phyloP scores from a whole-genome alignment of 2,888 invertebrate species.

The Neoaliturus tenellus region DNA sequence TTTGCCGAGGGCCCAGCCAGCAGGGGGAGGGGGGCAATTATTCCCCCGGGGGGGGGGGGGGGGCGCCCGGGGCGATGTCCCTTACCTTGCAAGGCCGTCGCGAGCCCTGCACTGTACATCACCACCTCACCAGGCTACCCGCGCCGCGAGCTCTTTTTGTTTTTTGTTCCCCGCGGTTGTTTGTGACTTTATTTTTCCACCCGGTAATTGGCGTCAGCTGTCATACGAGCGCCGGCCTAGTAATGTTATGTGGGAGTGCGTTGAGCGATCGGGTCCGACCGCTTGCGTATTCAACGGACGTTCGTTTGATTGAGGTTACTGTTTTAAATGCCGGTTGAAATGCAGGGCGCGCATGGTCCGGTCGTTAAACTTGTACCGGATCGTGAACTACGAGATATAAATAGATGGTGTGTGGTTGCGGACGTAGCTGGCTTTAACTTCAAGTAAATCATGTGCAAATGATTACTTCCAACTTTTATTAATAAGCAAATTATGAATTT shows the following conservation, averaged over 20 bases:
- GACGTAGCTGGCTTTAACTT: no score
- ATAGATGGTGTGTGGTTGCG: no score
- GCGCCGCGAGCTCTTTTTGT: neutral
- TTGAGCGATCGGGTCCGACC: neutral
- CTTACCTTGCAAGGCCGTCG: neutral
- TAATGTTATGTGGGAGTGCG: neutral
- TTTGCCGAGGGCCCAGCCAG: neutral
- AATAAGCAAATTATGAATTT: no score
- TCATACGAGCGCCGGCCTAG: neutral
- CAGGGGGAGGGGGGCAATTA: conserved; percentile 23
- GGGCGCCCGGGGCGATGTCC: neutral
- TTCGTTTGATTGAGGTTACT: no score
- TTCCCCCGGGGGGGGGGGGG: neutral
- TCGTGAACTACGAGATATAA: no score
- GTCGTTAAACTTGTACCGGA: no score
- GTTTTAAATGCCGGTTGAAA: no score
- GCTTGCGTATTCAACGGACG: no score
- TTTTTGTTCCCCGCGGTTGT: neutral
- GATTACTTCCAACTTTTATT: no score
- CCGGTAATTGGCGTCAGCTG: neutral
- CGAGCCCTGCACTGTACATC: neutral
- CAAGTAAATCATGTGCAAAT: no score
- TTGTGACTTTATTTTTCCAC: neutral
- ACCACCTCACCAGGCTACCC: neutral
- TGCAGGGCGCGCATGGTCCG: no score